These are phyloP conservation scores for Andrena bucephala DNA, from an alignment of 2,888 invertebrate species.

Conservation along the genomic window DNA sequence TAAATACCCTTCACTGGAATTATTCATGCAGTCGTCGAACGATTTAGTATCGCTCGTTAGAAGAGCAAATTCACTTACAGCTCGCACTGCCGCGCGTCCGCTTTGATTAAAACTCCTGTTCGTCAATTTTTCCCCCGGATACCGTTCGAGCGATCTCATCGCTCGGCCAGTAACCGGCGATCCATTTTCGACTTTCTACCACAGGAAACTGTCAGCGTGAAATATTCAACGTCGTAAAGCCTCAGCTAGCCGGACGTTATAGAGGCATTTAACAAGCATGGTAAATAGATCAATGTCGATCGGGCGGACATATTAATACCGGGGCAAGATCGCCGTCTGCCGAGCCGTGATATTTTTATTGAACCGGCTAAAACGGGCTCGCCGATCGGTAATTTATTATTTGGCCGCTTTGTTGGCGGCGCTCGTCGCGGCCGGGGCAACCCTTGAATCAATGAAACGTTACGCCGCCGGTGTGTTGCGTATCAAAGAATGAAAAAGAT, in stretches of 20 bases:
- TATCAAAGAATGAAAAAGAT: constrained; percentile 47
- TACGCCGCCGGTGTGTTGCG: constrained; percentile 22
- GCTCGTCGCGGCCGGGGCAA: background rate
- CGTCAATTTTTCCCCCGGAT: background rate
- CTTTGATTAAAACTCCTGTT: background rate
- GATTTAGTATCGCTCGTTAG: no score
- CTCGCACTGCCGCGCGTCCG: no score
- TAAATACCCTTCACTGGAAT: no score
- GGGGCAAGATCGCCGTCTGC: background rate
- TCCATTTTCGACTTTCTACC: background rate
- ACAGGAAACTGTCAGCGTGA: background rate
- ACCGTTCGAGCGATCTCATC: background rate
- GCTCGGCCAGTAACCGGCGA: background rate
- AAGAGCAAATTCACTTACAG: no score
- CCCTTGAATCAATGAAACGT: constrained; percentile 35
- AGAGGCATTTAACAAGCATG: background rate
- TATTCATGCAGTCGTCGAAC: no score
- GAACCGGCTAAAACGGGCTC: background rate
- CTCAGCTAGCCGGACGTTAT: background rate
- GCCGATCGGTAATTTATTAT: constrained; percentile 26
- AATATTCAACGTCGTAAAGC: background rate
- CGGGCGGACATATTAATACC: constrained; percentile 1
- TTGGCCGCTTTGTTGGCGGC: constrained; percentile 17
- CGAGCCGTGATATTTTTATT: background rate
- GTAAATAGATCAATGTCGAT: constrained; percentile 15